phyloP scores from a whole-genome alignment of 2,113 vertebrate species.

The Sinocyclocheilus anshuiensis region DNA sequence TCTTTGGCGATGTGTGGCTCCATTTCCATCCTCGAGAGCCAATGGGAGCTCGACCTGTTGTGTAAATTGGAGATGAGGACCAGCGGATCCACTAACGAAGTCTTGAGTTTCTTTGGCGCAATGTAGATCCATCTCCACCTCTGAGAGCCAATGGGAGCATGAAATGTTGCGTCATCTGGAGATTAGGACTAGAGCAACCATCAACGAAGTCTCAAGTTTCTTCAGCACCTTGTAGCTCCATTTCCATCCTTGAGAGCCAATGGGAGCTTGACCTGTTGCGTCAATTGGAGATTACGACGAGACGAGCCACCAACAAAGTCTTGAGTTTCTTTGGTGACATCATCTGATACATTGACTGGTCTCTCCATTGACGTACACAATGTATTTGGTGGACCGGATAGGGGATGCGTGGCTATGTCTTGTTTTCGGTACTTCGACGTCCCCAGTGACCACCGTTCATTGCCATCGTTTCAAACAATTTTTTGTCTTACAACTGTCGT shows the following conservation, averaged over 20 bases:
- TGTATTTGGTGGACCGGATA: neutral
- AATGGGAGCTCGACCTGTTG: neutral
- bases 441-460: conserved; percentile 70
- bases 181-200: neutral
- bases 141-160: neutral
- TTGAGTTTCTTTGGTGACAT: neutral
- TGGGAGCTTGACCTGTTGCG: neutral
- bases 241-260: neutral
- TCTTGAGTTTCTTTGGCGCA: neutral
- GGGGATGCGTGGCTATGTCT: neutral
- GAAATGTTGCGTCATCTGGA: neutral
- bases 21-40: neutral
- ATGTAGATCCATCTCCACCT: neutral
- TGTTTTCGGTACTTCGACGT: conserved; percentile 14
- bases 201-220: neutral
- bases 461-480: conserved; percentile 60
- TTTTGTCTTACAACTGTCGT: conserved; percentile 57
- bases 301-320: conserved; percentile 20
- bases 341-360: neutral
- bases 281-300: conserved; percentile 7
- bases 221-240: neutral
- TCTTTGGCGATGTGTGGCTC: neutral
- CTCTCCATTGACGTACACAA: neutral
- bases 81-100: conserved; percentile 14
- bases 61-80: neutral